These are phyloP conservation scores for Diarsia brunnea DNA, from an alignment of 2,888 invertebrate genomes.

Conservation along the genomic window DNA sequence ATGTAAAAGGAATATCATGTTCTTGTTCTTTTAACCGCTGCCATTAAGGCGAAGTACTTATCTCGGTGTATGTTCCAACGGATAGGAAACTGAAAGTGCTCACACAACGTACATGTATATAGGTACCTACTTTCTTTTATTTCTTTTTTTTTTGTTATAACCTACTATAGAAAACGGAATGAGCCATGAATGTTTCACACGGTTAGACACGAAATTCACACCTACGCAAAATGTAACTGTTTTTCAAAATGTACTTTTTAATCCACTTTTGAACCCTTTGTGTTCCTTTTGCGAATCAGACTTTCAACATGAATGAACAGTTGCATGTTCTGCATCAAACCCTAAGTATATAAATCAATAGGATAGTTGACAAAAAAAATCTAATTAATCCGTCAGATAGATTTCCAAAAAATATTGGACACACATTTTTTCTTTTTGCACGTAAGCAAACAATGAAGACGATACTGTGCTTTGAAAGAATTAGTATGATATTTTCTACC, in stretches of 20 bases:
- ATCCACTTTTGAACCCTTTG: no score
- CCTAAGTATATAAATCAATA: no score
- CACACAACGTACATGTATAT: neutral
- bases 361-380: no score
- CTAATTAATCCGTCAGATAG: no score
- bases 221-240: no score
- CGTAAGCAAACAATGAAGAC: no score
- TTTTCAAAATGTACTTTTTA: no score
- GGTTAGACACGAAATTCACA: neutral
- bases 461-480: no score
- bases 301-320: neutral
- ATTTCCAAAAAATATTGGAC: no score
- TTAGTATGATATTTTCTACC: no score
- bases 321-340: neutral
- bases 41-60: slow-evolving; percentile 44
- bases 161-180: neutral
- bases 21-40: slow-evolving; percentile 50
- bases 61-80: slow-evolving; percentile 14
- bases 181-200: neutral
- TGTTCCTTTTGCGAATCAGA: neutral
- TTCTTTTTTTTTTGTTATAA: neutral
- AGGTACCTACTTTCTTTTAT: slow-evolving; percentile 3
- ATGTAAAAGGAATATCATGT: slow-evolving; percentile 43
- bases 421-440: no score
- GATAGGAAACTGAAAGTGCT: slow-evolving; percentile 24